Evolutionary conservation across 2,888 invertebrate genomes (phyloP).

Genomic region (Dicyrtomina minuta): DNA sequence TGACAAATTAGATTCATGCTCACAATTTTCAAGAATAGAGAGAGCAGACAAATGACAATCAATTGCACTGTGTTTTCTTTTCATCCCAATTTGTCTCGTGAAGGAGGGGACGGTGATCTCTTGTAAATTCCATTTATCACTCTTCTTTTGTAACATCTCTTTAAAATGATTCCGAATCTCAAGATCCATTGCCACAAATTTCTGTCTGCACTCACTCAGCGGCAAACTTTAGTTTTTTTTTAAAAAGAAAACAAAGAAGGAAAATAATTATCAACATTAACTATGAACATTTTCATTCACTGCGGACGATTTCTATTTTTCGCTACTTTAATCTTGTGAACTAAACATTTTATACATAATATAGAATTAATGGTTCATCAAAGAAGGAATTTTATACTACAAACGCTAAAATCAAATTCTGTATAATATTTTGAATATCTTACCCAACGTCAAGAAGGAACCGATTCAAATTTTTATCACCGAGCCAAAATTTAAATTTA

Average conservation of each 20-base stretch:
- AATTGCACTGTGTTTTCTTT: constrained; percentile 74
- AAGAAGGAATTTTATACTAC: neutral
- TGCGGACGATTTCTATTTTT: no score
- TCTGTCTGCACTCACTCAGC: constrained; percentile 79
- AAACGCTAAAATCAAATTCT: constrained; percentile 2
- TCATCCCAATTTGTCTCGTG: constrained; percentile 76
- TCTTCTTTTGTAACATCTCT: constrained; percentile 65
- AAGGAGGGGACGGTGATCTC: constrained; percentile 76
- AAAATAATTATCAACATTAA: constrained; percentile 11
- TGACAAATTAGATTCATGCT: constrained; percentile 64
- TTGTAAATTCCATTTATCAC: constrained; percentile 69
- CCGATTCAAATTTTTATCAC: constrained; percentile 77
- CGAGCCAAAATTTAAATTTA: constrained; percentile 82
- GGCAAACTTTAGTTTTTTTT: constrained; percentile 77
- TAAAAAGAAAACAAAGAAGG: constrained; percentile 45
- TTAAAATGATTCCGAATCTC: constrained; percentile 74
- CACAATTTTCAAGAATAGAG: constrained; percentile 74
- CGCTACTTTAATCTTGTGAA: no score
- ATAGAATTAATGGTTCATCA: neutral
- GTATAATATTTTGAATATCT: constrained; percentile 50
- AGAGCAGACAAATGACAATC: constrained; percentile 80
- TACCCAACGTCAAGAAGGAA: constrained; percentile 90
- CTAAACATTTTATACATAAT: no score
- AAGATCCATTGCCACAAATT: constrained; percentile 85
- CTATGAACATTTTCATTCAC: no score